Base-by-base conservation (phyloP, 2,888 invertebrate genomes). In the Ischnura elegans region DNA sequence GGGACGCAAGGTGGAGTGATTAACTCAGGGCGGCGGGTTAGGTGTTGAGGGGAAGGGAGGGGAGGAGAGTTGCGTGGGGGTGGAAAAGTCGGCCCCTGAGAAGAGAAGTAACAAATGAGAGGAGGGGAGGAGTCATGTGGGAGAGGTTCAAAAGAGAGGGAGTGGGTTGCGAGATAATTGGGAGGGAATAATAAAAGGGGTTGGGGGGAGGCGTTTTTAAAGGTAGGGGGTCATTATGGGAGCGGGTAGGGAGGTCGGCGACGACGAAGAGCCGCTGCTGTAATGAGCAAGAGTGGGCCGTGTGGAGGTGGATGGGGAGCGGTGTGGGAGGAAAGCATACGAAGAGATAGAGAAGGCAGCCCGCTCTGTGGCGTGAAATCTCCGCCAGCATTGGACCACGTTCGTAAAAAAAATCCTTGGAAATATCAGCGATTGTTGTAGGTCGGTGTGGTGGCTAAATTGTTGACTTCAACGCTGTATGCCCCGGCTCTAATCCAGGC, bases 201-300 rank as follows among this genome's bases (percentile, higher is more conserved):
- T 42, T 36, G 55, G 55, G 25, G 43, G 45, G 46, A 46, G 86
- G 86, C 25, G 86, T 43, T n/a, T 86, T 46, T 46, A 46, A 86
- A 86, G 86, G 86, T 86, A 86, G 86, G 86, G 90, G 90, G 90
- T 90, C 90, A 90, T 90, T 90, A 90, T 43, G 90, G 55, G 36
- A 42, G 87, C 25, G 55, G 42, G 90, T n/a, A 90, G 61, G 55
- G 36, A 76, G 43, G 90, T 66, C 47, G 90, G 90, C 61, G 90
- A 90, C 90, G 86, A 43, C 90, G 86, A 43, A 86, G 10, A n/a
- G 86, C 46, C 86, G 61, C 90, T 90, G 90, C 66, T 66, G 66
- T 90, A 61, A 86, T 45, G n/a, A 51, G 19, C 16, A 51, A 21
- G 25, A 45, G 86, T 5, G 25, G 43, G 45, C 25, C 2, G 86